These are phyloP conservation scores for Hemibagrus wyckioides DNA, from an alignment of 2,113 vertebrate genomes.

Conservation along the genomic window DNA sequence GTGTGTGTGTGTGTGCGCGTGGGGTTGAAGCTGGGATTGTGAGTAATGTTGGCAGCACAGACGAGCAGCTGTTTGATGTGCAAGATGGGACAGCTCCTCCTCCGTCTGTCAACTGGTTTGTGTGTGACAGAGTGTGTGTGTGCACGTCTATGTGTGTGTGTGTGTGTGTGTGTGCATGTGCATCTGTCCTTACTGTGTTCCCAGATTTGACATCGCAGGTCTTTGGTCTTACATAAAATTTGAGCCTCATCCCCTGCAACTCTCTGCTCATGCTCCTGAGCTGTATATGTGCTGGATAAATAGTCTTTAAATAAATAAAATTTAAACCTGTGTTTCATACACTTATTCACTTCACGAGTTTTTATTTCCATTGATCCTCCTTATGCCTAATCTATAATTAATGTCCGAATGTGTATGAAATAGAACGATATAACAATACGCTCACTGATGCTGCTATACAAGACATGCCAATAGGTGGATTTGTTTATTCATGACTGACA, in stretches of 20 bases:
- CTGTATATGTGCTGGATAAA: background rate
- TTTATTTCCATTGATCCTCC: conserved; percentile 9
- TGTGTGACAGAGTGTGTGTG: conserved; percentile 47
- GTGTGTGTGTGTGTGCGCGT: conserved; percentile 8
- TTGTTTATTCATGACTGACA: conserved; percentile 2
- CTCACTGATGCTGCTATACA: background rate
- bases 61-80: conserved; percentile 48
- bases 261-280: background rate
- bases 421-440: background rate
- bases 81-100: conserved; percentile 29
- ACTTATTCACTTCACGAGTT: background rate
- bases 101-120: conserved; percentile 35
- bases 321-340: background rate
- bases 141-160: conserved; percentile 14
- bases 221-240: conserved; percentile 42
- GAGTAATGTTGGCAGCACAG: conserved; percentile 42
- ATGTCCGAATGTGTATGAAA: background rate
- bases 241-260: background rate
- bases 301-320: conserved; percentile 7
- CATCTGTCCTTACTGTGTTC: conserved; percentile 41
- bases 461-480: conserved; percentile 4
- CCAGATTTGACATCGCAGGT: conserved; percentile 44
- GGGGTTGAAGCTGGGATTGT: conserved; percentile 39
- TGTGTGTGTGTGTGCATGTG: conserved; percentile 1
- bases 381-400: background rate